Evolutionary conservation across 2,113 vertebrate genomes (phyloP), one percentile per base, ranked within the genome.

Genomic region (Neodon shergylaensis): DNA sequence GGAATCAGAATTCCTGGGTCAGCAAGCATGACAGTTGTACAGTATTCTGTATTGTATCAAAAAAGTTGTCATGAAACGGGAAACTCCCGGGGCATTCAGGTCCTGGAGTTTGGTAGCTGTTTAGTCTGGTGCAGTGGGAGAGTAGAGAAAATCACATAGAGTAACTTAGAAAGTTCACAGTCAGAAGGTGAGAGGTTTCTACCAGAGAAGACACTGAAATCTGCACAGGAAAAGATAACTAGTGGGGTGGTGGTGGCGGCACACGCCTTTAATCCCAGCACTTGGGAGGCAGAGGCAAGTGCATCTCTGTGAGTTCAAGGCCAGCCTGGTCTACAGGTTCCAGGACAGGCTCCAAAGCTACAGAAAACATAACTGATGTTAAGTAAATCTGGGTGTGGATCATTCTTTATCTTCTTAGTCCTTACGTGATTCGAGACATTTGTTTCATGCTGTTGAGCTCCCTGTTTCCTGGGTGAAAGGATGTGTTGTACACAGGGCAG

Each of bases 1-100:
- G 94, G 74, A 79, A 83, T 95, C 85, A 21, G 91, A 89, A 36
- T 81, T 91, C 78, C 72, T 94, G 26, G 5, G 61, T 87, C 74
- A 94, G 94, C 77, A 79, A 91, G 89, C 63, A 86, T 66, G 47
- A 65, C 52, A 36, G n/a, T 6, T 88, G 85, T 73, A 24, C 90
- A 78, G 78, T 47, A 17, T 92, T 79, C 78, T 94, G 81, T 88
- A 1, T 73, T 63, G 72, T 24, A 19, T 87, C 63, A 86, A 39
- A 31, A 10, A 63, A 89, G 94, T 73, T 68, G 72, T 54, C 10
- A 1, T 39, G 74, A 92, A 89, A 42, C 13, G 47, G 92, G 65
- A 72, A 49, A 44, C 33, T 24, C 52, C 16, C 47, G 1, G 21
- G 76, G 52, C 47, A 9, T 47, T 72, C 26, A 28, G 74, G 52